phyloP scores from a whole-genome alignment of 1,140 invertebrate species.

The Hyles euphorbiae region DNA sequence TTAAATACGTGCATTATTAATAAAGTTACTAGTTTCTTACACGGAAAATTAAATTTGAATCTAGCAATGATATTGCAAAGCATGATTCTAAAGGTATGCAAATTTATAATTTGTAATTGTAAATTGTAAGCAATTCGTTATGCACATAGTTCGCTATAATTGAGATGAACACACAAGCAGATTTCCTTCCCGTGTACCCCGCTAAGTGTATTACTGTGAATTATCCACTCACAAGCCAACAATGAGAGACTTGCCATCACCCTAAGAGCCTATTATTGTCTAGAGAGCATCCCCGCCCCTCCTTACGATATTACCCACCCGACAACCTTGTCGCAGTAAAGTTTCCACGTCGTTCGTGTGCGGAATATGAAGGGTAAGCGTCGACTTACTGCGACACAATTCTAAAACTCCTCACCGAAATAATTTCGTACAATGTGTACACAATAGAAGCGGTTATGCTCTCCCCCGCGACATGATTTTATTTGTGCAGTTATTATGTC shows the following conservation, averaged over 20 bases:
- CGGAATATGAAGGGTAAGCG: conserved; percentile 9
- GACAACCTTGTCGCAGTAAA: conserved; percentile 51
- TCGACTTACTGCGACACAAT: conserved; percentile 19
- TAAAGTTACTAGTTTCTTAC: no score
- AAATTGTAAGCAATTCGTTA: no score
- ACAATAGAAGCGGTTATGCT: conserved; percentile 69
- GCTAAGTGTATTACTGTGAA: conserved; percentile 54
- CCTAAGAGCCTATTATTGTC: conserved; percentile 64
- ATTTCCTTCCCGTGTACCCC: conserved; percentile 41
- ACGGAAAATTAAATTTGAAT: no score
- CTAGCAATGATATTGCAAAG: no score
- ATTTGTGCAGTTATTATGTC: conserved; percentile 72
- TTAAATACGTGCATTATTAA: no score
- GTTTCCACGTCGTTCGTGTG: conserved; percentile 6
- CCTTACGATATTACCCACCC: conserved; percentile 33
- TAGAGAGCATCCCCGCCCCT: conserved; percentile 59
- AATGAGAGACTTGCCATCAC: conserved; percentile 70
- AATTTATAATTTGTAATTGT: no score
- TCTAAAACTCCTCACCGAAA: conserved; percentile 22
- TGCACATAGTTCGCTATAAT: no score
- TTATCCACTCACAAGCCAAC: conserved; percentile 68
- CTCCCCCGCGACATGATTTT: conserved; percentile 70
- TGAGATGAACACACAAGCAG: conserved; percentile 8
- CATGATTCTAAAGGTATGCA: no score
- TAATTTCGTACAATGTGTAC: conserved; percentile 60